Evolutionary conservation across 2,797 vertebrate genomes (phyloP).

Genomic region (Xenops minutus): DNA sequence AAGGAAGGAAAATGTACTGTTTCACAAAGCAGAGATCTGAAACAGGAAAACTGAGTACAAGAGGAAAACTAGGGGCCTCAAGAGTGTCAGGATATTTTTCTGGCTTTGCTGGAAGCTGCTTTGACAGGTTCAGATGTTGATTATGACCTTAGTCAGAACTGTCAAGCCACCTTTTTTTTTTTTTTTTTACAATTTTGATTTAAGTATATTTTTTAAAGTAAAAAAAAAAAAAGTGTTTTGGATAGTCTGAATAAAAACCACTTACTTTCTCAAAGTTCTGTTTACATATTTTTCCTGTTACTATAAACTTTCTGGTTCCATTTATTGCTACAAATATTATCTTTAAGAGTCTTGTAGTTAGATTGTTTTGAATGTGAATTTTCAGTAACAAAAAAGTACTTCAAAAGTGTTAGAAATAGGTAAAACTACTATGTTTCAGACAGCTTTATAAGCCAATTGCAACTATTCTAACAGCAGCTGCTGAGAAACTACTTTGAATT

Average conservation of each 20-base stretch:
- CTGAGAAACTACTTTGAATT: constrained; percentile 72
- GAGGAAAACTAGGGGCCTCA: not conserved
- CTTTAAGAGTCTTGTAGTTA: not conserved
- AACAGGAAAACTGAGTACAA: not conserved
- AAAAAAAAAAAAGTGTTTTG: constrained; percentile 13
- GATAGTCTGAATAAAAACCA: not conserved
- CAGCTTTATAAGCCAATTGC: constrained; percentile 62
- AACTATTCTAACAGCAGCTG: constrained; percentile 71
- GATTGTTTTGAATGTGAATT: not conserved
- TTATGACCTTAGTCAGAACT: not conserved
- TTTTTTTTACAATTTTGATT: not conserved
- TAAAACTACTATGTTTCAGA: constrained; percentile 62
- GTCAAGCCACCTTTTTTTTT: not conserved
- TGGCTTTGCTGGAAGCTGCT: constrained; percentile 1
- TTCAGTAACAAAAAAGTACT: not conserved
- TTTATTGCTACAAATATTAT: not conserved
- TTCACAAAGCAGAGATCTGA: not conserved
- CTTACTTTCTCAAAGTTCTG: not conserved
- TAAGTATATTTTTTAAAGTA: not conserved
- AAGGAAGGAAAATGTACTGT: not conserved
- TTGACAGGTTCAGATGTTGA: constrained; percentile 18
- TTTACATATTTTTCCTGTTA: not conserved
- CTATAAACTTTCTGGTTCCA: not conserved
- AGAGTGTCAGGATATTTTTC: not conserved
- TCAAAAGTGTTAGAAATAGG: constrained; percentile 66